Evolutionary conservation across 2,888 invertebrate genomes (phyloP).

Genomic region (Rhodophaea formosa): DNA sequence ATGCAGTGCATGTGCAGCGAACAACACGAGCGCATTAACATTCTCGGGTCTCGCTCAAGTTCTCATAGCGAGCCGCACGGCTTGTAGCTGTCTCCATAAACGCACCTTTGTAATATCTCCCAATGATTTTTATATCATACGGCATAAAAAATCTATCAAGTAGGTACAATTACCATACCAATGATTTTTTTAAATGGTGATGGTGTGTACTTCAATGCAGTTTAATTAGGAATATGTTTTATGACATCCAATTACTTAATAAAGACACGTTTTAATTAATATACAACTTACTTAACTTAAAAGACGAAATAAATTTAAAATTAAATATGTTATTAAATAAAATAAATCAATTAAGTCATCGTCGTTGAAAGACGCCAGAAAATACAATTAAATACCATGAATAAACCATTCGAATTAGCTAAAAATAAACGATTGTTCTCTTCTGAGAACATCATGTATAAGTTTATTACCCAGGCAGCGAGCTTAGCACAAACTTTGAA

Average conservation of each 20-base stretch:
- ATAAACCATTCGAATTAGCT: slow-evolving; percentile 67
- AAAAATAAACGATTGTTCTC: slow-evolving; percentile 70
- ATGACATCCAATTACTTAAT: too few relatives aligned
- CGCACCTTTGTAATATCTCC: slow-evolving; percentile 19
- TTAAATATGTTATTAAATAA: too few relatives aligned
- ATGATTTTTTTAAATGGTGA: too few relatives aligned
- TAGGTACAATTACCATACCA: background rate
- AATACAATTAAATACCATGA: slow-evolving; percentile 39
- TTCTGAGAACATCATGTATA: slow-evolving; percentile 58
- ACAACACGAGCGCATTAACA: slow-evolving; percentile 75
- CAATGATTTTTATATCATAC: slow-evolving; percentile 3
- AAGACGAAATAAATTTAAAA: too few relatives aligned
- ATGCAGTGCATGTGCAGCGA: slow-evolving; percentile 60
- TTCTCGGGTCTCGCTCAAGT: slow-evolving; percentile 66
- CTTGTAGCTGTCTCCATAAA: slow-evolving; percentile 37
- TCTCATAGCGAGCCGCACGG: slow-evolving; percentile 64
- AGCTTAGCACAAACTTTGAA: slow-evolving; percentile 27
- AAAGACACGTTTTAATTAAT: too few relatives aligned
- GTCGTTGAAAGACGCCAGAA: background rate
- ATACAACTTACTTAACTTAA: too few relatives aligned
- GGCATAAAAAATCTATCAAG: background rate
- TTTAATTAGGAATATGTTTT: too few relatives aligned
- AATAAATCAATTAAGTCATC: background rate
- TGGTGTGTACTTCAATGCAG: too few relatives aligned
- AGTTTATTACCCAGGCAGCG: slow-evolving; percentile 40